Percentiles rank a stretch among this genome's conserved stretches.
phyloP scores from a whole-genome alignment of 2,113 vertebrate species.

The Dendrocopos noguchii region DNA sequence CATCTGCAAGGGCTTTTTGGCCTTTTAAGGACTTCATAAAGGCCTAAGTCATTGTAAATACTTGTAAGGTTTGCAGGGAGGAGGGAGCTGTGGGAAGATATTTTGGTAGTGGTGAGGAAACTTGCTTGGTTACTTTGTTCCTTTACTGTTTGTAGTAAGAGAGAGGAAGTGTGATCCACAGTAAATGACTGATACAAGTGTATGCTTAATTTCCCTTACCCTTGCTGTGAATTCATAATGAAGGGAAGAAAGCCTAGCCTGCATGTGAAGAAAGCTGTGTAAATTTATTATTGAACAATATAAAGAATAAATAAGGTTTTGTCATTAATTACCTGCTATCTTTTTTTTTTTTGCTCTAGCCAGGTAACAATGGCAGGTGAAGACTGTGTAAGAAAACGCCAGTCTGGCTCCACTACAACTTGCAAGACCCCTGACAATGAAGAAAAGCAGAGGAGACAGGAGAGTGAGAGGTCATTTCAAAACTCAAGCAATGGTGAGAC shows the following conservation, averaged over 20 bases:
- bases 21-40: not conserved
- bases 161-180: not conserved
- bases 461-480: conserved; percentile 12
- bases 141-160: not conserved
- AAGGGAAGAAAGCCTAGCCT: not conserved
- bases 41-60: not conserved
- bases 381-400: conserved; percentile 73
- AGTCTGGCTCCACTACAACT: not conserved
- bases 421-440: conserved; percentile 32
- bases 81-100: not conserved
- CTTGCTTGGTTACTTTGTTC: not conserved
- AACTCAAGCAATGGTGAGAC: conserved; percentile 71
- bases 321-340: not conserved
- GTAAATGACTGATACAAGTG: not conserved
- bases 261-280: not conserved
- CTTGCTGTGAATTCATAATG: not conserved
- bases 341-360: conserved; percentile 6
- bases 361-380: conserved; percentile 63
- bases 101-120: not conserved
- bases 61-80: not conserved
- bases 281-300: not conserved
- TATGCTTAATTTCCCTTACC: not conserved
- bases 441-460: conserved; percentile 38
- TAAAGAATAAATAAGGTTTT: not conserved
- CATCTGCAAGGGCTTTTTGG: not conserved